Evolutionary conservation across 2,888 invertebrate genomes (phyloP).

Genomic region (Pocota personata): DNA sequence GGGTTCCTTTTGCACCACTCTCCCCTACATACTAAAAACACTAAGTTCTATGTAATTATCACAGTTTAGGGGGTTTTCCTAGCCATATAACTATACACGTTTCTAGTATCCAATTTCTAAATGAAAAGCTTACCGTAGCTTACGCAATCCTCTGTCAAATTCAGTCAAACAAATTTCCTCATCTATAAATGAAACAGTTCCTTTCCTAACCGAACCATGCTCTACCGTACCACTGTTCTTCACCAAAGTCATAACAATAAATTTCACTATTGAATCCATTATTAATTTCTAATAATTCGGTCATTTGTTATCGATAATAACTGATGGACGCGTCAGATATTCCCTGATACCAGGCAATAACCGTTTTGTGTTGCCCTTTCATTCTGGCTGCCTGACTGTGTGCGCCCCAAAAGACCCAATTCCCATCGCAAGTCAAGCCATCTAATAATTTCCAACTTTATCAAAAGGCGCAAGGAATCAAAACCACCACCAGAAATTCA

Average conservation of each 20-base stretch:
- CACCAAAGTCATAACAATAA: slow-evolving; percentile 61
- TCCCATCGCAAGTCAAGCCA: slow-evolving; percentile 38
- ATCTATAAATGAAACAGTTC: no score
- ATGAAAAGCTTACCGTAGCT: no score
- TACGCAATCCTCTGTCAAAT: no score
- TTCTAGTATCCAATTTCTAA: no score
- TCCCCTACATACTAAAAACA: no score
- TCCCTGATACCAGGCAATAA: slow-evolving; percentile 66
- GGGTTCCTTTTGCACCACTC: no score
- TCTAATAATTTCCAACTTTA: slow-evolving; percentile 67
- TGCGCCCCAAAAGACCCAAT: slow-evolving; percentile 38
- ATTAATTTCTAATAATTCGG: slow-evolving; percentile 72
- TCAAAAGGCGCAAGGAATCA: slow-evolving; percentile 58
- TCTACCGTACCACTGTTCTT: not conserved
- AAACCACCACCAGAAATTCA: slow-evolving; percentile 42
- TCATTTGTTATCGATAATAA: slow-evolving; percentile 72
- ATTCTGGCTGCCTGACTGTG: not conserved
- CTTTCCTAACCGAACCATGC: not conserved
- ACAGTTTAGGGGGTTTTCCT: no score
- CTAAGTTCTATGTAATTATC: no score
- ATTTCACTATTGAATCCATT: slow-evolving; percentile 64
- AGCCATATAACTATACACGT: no score
- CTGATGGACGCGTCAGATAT: slow-evolving; percentile 56
- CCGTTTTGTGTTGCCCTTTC: not conserved
- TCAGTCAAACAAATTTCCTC: no score